Conservation (phyloP, 2,888 invertebrate species). For the Cephus spinipes region DNA sequence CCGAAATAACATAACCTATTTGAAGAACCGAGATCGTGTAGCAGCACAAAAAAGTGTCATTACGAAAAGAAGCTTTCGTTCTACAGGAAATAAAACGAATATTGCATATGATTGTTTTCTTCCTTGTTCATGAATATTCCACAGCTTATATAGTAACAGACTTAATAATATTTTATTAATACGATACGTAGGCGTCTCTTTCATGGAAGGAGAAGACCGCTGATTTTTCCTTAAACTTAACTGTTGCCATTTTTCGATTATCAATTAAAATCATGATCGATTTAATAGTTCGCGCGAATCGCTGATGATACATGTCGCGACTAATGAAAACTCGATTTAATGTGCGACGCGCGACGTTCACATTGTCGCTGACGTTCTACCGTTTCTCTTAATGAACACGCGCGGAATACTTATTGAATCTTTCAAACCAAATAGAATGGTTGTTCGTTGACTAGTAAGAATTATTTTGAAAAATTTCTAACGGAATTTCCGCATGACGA, state of each 20-base stretch:
- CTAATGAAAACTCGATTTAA: slow-evolving; percentile 29
- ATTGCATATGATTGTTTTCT: background rate
- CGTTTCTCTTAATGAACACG: slow-evolving; percentile 40
- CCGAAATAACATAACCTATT: background rate
- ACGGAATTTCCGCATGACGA: background rate
- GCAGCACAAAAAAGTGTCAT: no score
- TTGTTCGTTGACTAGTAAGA: background rate
- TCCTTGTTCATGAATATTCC: background rate
- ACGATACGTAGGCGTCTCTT: background rate
- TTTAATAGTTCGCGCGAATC: background rate
- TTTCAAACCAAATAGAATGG: background rate
- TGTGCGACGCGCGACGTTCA: slow-evolving; percentile 23
- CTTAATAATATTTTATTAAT: background rate
- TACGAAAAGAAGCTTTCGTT: no score
- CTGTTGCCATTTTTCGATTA: background rate
- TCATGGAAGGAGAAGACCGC: background rate
- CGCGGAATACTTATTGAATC: slow-evolving; percentile 31
- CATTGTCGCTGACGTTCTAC: slow-evolving; percentile 23
- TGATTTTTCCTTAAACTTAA: background rate
- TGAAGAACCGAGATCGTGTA: background rate
- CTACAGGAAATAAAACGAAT: no score
- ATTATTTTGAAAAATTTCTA: background rate
- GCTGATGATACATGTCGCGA: background rate
- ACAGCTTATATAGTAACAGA: background rate
- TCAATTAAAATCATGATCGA: background rate